A percentile compares a stretch with the other conserved stretches of the same genome.
These are phyloP conservation scores for Carabus problematicus DNA, from an alignment of 2,888 invertebrate genomes.

Conservation along the genomic window DNA sequence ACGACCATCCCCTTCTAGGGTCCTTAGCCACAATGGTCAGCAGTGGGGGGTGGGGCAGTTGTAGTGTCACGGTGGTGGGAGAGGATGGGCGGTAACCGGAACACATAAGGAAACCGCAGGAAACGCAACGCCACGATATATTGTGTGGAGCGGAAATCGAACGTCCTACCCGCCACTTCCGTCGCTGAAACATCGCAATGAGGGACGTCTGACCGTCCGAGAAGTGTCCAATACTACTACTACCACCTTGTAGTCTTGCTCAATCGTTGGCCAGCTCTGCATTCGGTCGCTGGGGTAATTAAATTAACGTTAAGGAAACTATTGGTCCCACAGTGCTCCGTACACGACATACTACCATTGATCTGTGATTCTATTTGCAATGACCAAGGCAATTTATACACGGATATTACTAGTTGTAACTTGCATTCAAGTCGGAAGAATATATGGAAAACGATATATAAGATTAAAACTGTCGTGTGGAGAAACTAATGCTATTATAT, in stretches of 20 bases:
- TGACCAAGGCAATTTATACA: slow-evolving; percentile 17
- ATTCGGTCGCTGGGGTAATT: slow-evolving; percentile 26
- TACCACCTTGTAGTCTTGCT: background rate
- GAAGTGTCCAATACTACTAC: background rate
- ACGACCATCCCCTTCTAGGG: too few species aligned
- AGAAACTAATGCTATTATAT: too few species aligned
- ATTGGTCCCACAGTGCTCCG: slow-evolving; percentile 20
- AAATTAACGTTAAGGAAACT: slow-evolving; percentile 33
- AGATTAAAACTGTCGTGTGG: too few species aligned
- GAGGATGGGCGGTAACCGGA: slow-evolving; percentile 16
- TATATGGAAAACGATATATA: background rate
- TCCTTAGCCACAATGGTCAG: too few species aligned
- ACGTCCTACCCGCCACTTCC: slow-evolving; percentile 33
- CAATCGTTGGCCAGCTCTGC: background rate
- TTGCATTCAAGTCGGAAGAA: background rate
- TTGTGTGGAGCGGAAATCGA: slow-evolving; percentile 38
- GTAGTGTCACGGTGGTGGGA: background rate
- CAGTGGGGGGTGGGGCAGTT: too few species aligned
- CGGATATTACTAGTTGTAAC: slow-evolving; percentile 11
- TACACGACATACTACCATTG: background rate
- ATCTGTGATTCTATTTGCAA: slow-evolving; percentile 32
- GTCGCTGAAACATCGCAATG: slow-evolving; percentile 6
- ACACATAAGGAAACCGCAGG: slow-evolving; percentile 38
- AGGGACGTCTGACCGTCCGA: too few species aligned
- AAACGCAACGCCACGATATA: slow-evolving; percentile 38